phyloP scores from a whole-genome alignment of 2,113 vertebrate species.

The Acanthisitta chloris region DNA sequence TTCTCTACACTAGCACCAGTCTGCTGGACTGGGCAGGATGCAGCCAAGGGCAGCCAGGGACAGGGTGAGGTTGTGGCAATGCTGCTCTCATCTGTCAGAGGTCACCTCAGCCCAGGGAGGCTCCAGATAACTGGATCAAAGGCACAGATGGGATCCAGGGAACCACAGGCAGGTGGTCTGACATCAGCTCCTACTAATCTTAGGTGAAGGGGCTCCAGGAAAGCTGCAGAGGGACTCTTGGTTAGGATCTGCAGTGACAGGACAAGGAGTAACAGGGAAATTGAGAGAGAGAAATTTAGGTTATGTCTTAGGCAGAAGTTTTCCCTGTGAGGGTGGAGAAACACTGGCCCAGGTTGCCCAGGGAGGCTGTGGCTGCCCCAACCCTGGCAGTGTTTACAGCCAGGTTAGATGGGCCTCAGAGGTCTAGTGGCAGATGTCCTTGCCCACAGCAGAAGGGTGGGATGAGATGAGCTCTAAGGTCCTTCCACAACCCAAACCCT shows the following conservation, averaged over 20 bases:
- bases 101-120: background rate
- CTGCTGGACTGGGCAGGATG: background rate
- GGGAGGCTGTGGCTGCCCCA: background rate
- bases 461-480: fast-evolving
- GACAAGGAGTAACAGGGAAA: too few relatives aligned
- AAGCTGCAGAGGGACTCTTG: fast-evolving
- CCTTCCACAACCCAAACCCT: background rate
- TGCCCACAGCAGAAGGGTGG: background rate
- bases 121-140: background rate
- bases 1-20: background rate
- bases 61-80: background rate
- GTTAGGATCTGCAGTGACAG: background rate
- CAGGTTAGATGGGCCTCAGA: background rate
- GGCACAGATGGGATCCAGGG: background rate
- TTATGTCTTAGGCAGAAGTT: too few relatives aligned
- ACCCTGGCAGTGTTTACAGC: background rate
- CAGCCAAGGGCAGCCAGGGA: fast-evolving
- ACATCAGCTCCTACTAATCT: background rate
- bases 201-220: background rate
- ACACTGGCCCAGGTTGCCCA: background rate
- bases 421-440: background rate
- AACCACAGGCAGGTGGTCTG: background rate
- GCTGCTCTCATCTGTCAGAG: background rate
- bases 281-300: too few relatives aligned
- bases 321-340: fast-evolving